Evolutionary conservation across 1,140 invertebrate genomes (phyloP).

Genomic region (Drosophila sp.): DNA sequence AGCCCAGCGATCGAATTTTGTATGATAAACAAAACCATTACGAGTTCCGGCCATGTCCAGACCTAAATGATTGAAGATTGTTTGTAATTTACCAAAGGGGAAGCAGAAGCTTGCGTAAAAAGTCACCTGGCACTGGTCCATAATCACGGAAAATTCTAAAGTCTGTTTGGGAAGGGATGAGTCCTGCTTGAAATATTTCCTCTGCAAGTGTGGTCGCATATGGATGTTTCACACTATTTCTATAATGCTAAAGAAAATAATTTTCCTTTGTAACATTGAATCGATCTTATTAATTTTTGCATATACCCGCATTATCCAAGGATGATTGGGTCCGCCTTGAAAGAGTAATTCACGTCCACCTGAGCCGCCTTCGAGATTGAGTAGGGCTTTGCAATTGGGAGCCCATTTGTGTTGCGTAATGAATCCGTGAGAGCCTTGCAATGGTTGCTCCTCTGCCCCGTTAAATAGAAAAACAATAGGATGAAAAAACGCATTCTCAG

Average conservation of each 20-base stretch:
- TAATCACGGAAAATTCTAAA: slow-evolving; percentile 91
- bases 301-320: slow-evolving; percentile 92
- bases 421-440: slow-evolving; percentile 90
- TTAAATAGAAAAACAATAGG: slow-evolving; percentile 92
- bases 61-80: slow-evolving; percentile 10
- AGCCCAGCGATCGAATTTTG: slow-evolving; percentile 90
- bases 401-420: slow-evolving; percentile 91
- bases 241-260: slow-evolving; percentile 87
- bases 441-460: slow-evolving; percentile 88
- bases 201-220: slow-evolving; percentile 91
- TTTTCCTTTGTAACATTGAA: slow-evolving; percentile 57
- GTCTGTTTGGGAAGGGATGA: slow-evolving; percentile 95
- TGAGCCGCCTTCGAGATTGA: slow-evolving; percentile 97
- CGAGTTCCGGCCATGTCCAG: slow-evolving; percentile 95
- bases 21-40: slow-evolving; percentile 97
- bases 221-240: slow-evolving; percentile 90
- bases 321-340: slow-evolving; percentile 95
- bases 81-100: neutral
- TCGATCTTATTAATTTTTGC: slow-evolving; percentile 84
- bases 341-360: slow-evolving; percentile 97
- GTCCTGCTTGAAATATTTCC: slow-evolving; percentile 92
- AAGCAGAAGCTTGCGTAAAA: neutral
- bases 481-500: slow-evolving; percentile 48
- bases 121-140: slow-evolving; percentile 84
- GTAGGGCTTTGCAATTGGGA: slow-evolving; percentile 88